A percentile compares a stretch with the other conserved stretches of the same genome.
These are phyloP conservation scores for Podarcis lilfordi DNA, from an alignment of 2,797 vertebrate genomes.

Conservation along the genomic window DNA sequence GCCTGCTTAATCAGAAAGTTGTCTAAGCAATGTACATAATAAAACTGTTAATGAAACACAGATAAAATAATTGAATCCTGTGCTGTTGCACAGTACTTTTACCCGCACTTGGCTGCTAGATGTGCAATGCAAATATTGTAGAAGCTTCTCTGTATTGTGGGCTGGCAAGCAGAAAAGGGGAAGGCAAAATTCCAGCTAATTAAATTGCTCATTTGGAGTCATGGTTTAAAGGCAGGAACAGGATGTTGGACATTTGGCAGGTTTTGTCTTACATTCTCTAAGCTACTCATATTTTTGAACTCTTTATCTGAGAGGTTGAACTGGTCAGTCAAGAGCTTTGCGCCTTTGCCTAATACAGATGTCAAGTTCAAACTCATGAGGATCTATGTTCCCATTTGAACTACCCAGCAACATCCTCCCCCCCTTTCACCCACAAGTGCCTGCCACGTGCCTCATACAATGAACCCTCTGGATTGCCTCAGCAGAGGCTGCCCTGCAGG, in stretches of 20 bases:
- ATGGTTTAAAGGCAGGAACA: not conserved
- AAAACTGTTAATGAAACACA: not conserved
- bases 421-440: not conserved
- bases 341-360: not conserved
- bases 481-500: constrained; percentile 68
- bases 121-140: constrained; percentile 22
- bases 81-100: not conserved
- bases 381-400: constrained; percentile 68
- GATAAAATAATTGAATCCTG: not conserved
- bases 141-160: constrained; percentile 8
- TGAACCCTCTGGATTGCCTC: constrained; percentile 79
- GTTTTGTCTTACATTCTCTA: not conserved
- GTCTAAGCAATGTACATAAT: not conserved
- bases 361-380: constrained; percentile 20
- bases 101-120: constrained; percentile 12
- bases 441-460: constrained; percentile 86
- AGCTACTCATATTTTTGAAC: not conserved
- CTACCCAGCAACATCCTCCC: constrained; percentile 25
- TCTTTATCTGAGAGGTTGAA: not conserved
- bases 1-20: too few species aligned
- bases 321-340: not conserved
- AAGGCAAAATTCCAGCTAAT: constrained; percentile 23
- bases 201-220: constrained; percentile 25
- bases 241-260: constrained; percentile 9
- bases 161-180: not conserved